Evolutionary conservation across 2,797 vertebrate genomes (phyloP), one percentile per base, ranked within the genome.

Genomic region (Ficedula albicollis): DNA sequence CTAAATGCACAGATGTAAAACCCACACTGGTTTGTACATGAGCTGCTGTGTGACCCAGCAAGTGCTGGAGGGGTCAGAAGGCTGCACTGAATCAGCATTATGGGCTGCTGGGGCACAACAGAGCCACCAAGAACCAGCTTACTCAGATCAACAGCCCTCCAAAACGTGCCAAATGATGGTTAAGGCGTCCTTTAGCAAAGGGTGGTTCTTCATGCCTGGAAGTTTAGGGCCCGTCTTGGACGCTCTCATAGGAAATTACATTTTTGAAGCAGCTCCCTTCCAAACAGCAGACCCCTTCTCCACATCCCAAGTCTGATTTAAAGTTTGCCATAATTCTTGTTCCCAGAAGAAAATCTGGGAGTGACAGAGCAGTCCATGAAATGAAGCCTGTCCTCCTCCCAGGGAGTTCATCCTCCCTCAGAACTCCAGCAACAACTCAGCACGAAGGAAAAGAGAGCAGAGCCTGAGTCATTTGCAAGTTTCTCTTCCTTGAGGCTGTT

Each of bases 401-500:
- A 49, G 27, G 44, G 63, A 74, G 34, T 34, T 86, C 83, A 84
- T 46, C 68, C 44, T 67, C 86, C 62, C 36, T 55, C 66, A 62
- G 39, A 75, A 60, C 34, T 51, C 78, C 90, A 78, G 43, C 49
- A 9, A 4, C n/a, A 2, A 10, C 51, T 26, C 75, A 76, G 79
- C 43, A 59, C 0, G 0, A 54, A 90, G 39, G 32, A 60, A 69
- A 64, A 89, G 73, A 58, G 66, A 87, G 67, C 34, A 84, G 79
- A 93, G 51, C 43, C 91, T 82, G 92, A 96, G 46, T 32, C 70
- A 46, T 34, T 62, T 7, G 55, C 64, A 94, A 92, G 75, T 87
- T 89, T 90, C 74, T 78, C 34, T 77, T 95, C 87, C 78, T 87
- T 21, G 66, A 80, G 83, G 63, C 89, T 55, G 62, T 90, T 84